phyloP scores from a whole-genome alignment of 53 echinoderm and acorn worm genomes.

The Holothuria scabra region DNA sequence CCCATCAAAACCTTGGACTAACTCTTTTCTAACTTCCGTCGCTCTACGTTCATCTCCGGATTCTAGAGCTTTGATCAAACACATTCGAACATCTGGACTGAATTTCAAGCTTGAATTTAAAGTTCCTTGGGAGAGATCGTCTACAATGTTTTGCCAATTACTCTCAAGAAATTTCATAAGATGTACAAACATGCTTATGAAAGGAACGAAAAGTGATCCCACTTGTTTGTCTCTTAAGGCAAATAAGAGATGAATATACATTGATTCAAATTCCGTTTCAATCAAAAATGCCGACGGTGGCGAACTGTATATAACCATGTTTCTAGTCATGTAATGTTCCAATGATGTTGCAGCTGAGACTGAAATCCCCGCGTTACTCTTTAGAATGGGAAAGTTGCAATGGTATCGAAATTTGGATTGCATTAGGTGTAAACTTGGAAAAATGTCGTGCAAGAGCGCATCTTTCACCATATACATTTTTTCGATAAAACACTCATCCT shows the following conservation, averaged over 20 bases:
- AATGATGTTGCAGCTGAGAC: neutral
- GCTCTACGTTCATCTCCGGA: conserved; percentile 57
- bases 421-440: no score
- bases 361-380: no score
- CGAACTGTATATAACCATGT: conserved; percentile 10
- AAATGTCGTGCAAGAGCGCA: no score
- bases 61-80: conserved; percentile 29
- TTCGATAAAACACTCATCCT: no score
- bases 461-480: no score
- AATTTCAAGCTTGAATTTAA: conserved; percentile 41
- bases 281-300: conserved; percentile 23
- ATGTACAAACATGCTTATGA: conserved; percentile 51
- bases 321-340: neutral
- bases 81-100: conserved; percentile 4
- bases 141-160: conserved; percentile 67
- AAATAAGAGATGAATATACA: conserved; percentile 75
- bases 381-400: no score
- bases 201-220: conserved; percentile 22
- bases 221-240: conserved; percentile 74
- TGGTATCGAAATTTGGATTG: no score
- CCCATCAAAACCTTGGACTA: conserved; percentile 73
- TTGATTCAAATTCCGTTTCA: conserved; percentile 28
- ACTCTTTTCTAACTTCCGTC: conserved; percentile 61
- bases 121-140: conserved; percentile 59
- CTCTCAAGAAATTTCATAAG: conserved; percentile 59